These are phyloP conservation scores for Drosophila mulleri DNA, from an alignment of 2,888 invertebrate species.

Conservation along the genomic window DNA sequence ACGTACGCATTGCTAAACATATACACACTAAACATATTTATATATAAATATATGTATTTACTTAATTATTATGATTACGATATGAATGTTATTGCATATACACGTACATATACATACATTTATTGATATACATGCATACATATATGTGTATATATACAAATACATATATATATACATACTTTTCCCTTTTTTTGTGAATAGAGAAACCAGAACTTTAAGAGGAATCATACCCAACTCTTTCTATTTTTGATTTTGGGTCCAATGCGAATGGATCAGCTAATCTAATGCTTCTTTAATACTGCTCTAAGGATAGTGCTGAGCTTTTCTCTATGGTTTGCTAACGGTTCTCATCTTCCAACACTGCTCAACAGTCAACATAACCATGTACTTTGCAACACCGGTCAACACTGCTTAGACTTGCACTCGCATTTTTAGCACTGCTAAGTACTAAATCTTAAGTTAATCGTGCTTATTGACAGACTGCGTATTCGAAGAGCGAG, in stretches of 20 bases:
- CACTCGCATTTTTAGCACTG: not conserved
- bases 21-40: conserved; percentile 67
- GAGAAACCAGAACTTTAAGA: conserved; percentile 13
- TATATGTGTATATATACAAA: conserved; percentile 41
- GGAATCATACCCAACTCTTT: not conserved
- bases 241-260: not conserved
- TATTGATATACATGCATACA: conserved; percentile 52
- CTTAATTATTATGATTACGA: conserved; percentile 75
- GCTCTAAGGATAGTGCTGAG: not conserved
- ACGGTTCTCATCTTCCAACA: not conserved
- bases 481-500: not conserved
- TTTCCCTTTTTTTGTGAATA: conserved; percentile 64
- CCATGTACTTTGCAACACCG: no score
- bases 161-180: conserved; percentile 49
- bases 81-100: conserved; percentile 80
- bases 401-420: not conserved
- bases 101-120: conserved; percentile 52
- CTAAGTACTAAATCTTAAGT: not conserved
- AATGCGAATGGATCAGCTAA: not conserved
- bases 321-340: not conserved
- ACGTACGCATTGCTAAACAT: conserved; percentile 45
- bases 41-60: conserved; percentile 62
- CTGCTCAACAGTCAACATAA: not conserved
- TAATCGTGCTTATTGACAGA: not conserved
- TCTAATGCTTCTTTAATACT: not conserved